Conservation (phyloP, 1,140 invertebrate genomes). For the Ceratosolen solmsi region DNA sequence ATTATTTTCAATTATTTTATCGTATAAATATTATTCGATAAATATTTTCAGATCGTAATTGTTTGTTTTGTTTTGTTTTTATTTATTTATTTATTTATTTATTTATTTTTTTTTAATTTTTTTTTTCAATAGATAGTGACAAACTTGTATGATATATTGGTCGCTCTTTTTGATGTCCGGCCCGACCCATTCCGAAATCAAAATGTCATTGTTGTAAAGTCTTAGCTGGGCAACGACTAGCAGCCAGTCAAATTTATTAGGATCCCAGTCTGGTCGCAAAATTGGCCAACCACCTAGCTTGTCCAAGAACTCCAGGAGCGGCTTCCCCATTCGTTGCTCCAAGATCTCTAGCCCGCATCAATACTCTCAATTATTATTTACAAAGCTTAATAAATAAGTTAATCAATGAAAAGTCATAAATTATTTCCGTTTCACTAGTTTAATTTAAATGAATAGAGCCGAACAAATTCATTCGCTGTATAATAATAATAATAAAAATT, state of each 20-base stretch:
- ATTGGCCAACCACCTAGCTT: conserved; percentile 91
- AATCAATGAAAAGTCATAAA: too few relatives aligned
- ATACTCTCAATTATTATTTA: conserved; percentile 14
- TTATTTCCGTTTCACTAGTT: too few relatives aligned
- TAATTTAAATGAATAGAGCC: too few relatives aligned
- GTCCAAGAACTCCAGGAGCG: conserved; percentile 81
- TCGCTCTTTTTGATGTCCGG: conserved; percentile 92
- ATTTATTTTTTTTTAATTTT: too few relatives aligned
- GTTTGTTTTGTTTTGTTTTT: too few relatives aligned
- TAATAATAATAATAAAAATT: too few relatives aligned
- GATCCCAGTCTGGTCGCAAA: conserved; percentile 78
- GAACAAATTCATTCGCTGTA: too few relatives aligned
- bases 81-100: too few relatives aligned
- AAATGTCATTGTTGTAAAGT: conserved; percentile 87
- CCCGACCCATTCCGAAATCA: conserved; percentile 89
- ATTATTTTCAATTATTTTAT: too few relatives aligned
- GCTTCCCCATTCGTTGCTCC: conserved; percentile 79
- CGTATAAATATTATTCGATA: too few relatives aligned
- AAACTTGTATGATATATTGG: conserved; percentile 86
- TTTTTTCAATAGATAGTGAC: not conserved
- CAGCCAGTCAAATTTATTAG: conserved; percentile 82
- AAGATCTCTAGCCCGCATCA: conserved; percentile 75
- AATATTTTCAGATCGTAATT: too few relatives aligned
- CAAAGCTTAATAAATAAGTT: too few relatives aligned
- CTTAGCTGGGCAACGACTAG: conserved; percentile 83